Conservation (phyloP, 2,113 vertebrate species). For the Halcyon malimbica region DNA sequence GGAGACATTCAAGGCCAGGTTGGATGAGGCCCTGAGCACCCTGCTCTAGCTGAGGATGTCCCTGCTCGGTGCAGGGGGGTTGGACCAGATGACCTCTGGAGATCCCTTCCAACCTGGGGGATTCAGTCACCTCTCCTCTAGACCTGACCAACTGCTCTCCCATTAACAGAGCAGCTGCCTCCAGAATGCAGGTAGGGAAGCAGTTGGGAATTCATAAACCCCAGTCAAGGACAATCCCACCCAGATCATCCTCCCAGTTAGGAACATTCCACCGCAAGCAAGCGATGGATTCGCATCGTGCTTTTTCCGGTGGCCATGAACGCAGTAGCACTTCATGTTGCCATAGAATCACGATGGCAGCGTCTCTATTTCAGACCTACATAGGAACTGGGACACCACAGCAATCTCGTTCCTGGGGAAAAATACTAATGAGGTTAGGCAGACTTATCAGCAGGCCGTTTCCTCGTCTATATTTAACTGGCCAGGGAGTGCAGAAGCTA, state of each 20-base stretch:
- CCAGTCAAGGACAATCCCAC: neutral
- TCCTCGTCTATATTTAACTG: neutral
- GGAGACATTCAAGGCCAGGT: too few relatives aligned
- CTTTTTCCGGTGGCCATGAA: neutral
- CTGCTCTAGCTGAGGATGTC: too few relatives aligned
- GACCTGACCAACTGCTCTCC: neutral
- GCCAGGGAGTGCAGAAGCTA: neutral
- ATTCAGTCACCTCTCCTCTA: neutral
- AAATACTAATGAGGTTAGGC: neutral
- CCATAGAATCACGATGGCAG: neutral
- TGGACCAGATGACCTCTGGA: too few relatives aligned
- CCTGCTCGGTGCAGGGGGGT: too few relatives aligned
- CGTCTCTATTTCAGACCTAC: neutral
- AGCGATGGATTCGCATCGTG: fast-evolving
- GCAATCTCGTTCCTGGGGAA: neutral
- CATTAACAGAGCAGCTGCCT: neutral
- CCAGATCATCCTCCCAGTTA: neutral
- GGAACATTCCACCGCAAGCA: neutral
- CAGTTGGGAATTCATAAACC: neutral
- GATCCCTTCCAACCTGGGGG: too few relatives aligned
- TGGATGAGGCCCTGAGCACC: too few relatives aligned
- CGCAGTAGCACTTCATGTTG: neutral
- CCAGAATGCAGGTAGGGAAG: fast-evolving
- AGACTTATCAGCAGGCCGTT: neutral
- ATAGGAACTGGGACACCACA: neutral